Conservation (phyloP, 1,140 invertebrate species). For the Drosophila arizonae region DNA sequence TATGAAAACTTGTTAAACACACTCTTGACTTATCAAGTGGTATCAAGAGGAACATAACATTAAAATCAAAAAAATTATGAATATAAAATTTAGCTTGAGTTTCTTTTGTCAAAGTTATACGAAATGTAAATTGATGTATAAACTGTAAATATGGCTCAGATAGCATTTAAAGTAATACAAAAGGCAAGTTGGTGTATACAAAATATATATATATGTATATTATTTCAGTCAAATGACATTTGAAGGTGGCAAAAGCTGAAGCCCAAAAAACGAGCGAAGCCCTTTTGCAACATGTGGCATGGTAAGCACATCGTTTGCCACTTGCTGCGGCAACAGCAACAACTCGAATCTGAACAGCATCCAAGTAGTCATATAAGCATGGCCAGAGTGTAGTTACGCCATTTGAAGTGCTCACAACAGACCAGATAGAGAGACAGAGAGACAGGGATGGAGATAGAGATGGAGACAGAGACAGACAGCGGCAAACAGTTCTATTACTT, state of each 20-base stretch:
- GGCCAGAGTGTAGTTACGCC: slow-evolving; percentile 43
- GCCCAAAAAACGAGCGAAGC: too few species aligned
- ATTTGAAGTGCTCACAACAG: slow-evolving; percentile 28
- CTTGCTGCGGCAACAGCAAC: slow-evolving; percentile 3
- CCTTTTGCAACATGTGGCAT: slow-evolving; percentile 25
- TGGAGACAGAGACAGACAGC: slow-evolving; percentile 26
- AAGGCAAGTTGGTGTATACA: too few species aligned
- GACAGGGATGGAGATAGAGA: too few species aligned
- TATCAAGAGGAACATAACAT: not conserved
- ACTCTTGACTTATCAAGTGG: slow-evolving; percentile 12
- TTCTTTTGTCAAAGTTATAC: too few species aligned
- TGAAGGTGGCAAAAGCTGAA: too few species aligned
- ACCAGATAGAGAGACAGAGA: not conserved
- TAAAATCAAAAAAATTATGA: not conserved
- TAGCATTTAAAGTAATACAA: too few species aligned
- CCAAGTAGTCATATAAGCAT: slow-evolving; percentile 25
- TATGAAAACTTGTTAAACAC: slow-evolving; percentile 17
- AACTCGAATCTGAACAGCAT: slow-evolving; percentile 19
- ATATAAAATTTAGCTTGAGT: not conserved
- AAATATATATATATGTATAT: too few species aligned
- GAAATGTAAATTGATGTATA: too few species aligned
- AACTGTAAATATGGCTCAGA: too few species aligned
- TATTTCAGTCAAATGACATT: too few species aligned
- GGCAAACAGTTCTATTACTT: slow-evolving; percentile 79
- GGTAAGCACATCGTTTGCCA: not conserved